Conservation (phyloP, 30 jellyfish, hydroid and myxozoan genomes). For the Nemopilema nomurai region DNA sequence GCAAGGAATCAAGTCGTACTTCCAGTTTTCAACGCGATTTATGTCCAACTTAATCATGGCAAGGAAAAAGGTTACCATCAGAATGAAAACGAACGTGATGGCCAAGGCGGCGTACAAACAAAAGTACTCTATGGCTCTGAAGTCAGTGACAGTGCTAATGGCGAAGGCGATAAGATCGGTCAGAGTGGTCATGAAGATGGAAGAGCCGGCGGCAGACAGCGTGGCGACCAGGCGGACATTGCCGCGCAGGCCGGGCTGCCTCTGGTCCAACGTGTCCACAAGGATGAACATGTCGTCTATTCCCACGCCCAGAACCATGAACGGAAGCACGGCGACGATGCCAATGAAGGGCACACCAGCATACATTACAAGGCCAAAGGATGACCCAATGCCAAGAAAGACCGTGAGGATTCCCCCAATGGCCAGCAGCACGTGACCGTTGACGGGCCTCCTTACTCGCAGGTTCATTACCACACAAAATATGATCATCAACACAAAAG, state of each 20-base stretch:
- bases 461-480: conserved; percentile 79
- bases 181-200: conserved; percentile 92
- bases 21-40: conserved; percentile 75
- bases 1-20: conserved; percentile 66
- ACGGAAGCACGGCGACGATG: conserved; percentile 96
- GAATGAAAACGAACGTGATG: conserved; percentile 62
- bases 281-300: conserved; percentile 91
- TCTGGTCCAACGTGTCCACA: conserved; percentile 80
- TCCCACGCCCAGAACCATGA: conserved; percentile 95
- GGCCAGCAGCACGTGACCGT: conserved; percentile 83
- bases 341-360: conserved; percentile 84
- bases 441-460: conserved; percentile 53
- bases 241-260: conserved; percentile 58
- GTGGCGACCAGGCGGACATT: conserved; percentile 75
- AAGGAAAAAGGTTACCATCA: conserved; percentile 80
- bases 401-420: conserved; percentile 79
- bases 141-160: conserved; percentile 84
- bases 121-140: conserved; percentile 86
- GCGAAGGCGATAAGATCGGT: conserved; percentile 91
- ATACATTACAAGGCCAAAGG: conserved; percentile 87
- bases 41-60: conserved; percentile 81
- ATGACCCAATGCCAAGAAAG: conserved; percentile 84
- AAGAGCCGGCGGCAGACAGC: conserved; percentile 81
- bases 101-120: conserved; percentile 90
- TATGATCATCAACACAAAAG: conserved; percentile 72